Percentiles rank a stretch among this genome's conserved stretches.
phyloP scores from a whole-genome alignment of 2,888 invertebrate genomes.

The Drosophila recens region DNA sequence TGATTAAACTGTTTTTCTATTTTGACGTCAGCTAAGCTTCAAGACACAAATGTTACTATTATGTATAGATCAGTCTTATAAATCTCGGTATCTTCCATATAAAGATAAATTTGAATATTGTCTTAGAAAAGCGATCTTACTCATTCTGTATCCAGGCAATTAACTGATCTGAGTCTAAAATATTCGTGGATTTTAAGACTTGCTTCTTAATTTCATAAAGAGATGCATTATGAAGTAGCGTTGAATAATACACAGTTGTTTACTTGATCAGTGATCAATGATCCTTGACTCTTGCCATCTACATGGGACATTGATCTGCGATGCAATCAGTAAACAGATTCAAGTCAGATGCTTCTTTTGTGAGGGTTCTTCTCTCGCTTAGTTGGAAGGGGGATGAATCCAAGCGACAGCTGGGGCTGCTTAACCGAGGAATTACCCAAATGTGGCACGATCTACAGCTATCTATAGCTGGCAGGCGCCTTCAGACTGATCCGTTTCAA shows the following conservation, averaged over 20 bases:
- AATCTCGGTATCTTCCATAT: too few species aligned
- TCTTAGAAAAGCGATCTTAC: neutral
- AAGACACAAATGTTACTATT: too few species aligned
- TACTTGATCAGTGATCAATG: conserved; percentile 9
- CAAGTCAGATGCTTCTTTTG: neutral
- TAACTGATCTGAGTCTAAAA: neutral
- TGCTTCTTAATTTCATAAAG: neutral
- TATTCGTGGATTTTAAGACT: neutral
- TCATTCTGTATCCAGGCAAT: neutral
- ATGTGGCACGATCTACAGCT: conserved; percentile 1
- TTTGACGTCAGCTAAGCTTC: too few species aligned
- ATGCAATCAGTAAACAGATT: conserved; percentile 8
- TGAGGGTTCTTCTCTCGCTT: neutral
- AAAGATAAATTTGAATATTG: too few species aligned
- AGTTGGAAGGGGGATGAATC: neutral
- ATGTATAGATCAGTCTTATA: too few species aligned
- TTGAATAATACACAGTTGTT: neutral
- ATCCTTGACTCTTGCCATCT: conserved; percentile 4
- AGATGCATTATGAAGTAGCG: neutral
- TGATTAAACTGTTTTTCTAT: too few species aligned
- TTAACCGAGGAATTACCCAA: conserved; percentile 16
- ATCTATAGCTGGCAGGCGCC: conserved; percentile 11
- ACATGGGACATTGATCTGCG: conserved; percentile 7
- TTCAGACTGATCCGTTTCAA: neutral
- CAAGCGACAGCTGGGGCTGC: conserved; percentile 29